Conservation (phyloP, 2,113 vertebrate genomes). For the Egretta garzetta region DNA sequence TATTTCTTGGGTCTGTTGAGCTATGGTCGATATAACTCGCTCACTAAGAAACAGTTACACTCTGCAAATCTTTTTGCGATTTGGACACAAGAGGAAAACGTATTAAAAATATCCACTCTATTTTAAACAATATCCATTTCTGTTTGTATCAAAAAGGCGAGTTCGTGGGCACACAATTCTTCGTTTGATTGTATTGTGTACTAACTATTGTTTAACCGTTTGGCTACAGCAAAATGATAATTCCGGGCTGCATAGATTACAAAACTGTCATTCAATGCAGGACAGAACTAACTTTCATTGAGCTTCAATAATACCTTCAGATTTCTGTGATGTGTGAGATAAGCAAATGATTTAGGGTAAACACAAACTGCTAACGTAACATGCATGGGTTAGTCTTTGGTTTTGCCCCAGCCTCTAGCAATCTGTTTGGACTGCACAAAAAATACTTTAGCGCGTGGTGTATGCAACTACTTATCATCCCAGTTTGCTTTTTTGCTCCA, state of each 20-base stretch:
- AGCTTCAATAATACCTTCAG: not conserved
- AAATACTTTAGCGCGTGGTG: not conserved
- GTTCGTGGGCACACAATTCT: not conserved
- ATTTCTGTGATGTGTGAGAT: not conserved
- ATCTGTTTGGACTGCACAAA: not conserved
- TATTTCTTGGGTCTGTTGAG: not conserved
- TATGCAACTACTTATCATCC: not conserved
- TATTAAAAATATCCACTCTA: not conserved
- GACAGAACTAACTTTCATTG: conserved; percentile 34
- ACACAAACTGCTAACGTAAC: not conserved
- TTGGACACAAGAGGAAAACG: not conserved
- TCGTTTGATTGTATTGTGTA: not conserved
- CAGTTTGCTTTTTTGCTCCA: not conserved
- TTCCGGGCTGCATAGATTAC: not conserved
- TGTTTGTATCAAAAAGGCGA: conserved; percentile 6
- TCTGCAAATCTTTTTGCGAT: not conserved
- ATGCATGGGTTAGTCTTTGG: not conserved
- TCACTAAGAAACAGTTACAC: not conserved
- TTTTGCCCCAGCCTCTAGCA: not conserved
- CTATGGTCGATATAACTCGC: not conserved
- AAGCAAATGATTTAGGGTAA: not conserved
- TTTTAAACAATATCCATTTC: conserved; percentile 27
- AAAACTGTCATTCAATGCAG: conserved; percentile 6
- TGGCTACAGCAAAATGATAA: not conserved
- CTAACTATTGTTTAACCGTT: conserved; percentile 25